Evolutionary conservation across 2,888 invertebrate genomes (phyloP), one percentile per base, ranked within the genome.

Genomic region (Platycheirus albimanus): DNA sequence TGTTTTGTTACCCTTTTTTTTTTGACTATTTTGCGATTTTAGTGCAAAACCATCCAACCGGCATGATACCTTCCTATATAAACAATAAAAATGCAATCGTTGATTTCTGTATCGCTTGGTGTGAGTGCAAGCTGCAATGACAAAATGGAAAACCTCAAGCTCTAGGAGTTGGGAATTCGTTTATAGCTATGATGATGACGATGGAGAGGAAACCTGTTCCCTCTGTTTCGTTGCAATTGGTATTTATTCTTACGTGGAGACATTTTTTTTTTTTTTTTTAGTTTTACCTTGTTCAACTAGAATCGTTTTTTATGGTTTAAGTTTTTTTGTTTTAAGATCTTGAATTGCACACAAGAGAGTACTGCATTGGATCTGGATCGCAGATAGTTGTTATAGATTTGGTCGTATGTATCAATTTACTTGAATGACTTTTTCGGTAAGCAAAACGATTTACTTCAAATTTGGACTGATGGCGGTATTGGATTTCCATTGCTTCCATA

Each of bases 121-220:
- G 67, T 56, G 7, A 63, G 67, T 41, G 45, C 28, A 38, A 24
- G 33, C 41, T 52, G 71, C 64, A 43, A 71, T 71, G 78, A 71
- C 64, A 72, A 78, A 78, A 78, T 72, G 78, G 78, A 66, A 78
- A 72, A 66, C 71, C 64, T 78, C 66, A 78, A 71, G 49, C 38
- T 52, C 15, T 36, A 36, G 33, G 20, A 20, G 54, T 36, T 36
- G 24, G 24, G 38, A 20, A 13, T 24, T 70, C 20, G 13, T 56
- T 5, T 38, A 8, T 10, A 8, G 47, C 13, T 41, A 38, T 36
- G 54, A 30, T 4, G 52, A 33, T 54, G 54, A 15, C n/a, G 54
- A 36, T 36, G 38, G 20, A 33, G 38, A 19, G 33, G 52, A 77
- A 77, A 77, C 77, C 77, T 70, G 70, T 70, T 77, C 54, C 8